Evolutionary conservation across 1,140 invertebrate species (phyloP), one percentile per base, ranked within the genome.

Genomic region (Drusus annulatus): DNA sequence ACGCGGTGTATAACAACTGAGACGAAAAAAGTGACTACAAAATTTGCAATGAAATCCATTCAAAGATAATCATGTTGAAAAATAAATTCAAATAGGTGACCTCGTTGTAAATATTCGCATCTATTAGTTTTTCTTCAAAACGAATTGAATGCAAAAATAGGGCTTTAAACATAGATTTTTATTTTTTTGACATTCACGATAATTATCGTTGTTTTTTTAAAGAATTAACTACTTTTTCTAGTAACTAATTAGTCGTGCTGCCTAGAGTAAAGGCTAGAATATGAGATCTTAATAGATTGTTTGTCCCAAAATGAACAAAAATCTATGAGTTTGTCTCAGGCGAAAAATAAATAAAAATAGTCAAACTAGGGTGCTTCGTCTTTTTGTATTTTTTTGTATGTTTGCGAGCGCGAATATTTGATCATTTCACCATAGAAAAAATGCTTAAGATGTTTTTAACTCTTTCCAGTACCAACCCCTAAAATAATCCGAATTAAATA

Each of bases 401-500:
- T 73, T 68, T 73, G 45, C 69, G 69, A 73, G 17, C 69, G 69
- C 69, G 69, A 73, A 73, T 54, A n/a, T 73, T 54, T 58, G 68
- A 50, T 75, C 15, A 58, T 25, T 58, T 75, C 71, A 75, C 71
- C 71, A 75, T 58, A 75, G 71, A 75, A 36, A 75, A 23, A 25
- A 4, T 7, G 13, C 71, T 28, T n/a, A 58, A 75, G 31, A 75
- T 75, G 54, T 60, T 75, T 58, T n/a, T 10, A 45, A 1, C 8
- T 45, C 36, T 45, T 45, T 13, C 36, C 36, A 45, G 36, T 45
- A 45, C 10, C 36, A 13, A 45, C 8, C 7, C 36, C 1, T 2
- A 28, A 28, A 21, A 7, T 21, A 56, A 17, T 56, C 54, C 54
- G 7, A n/a, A 56, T 19, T 56, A n/a, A n/a, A 60, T 60, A 60